phyloP scores from a whole-genome alignment of 1,140 invertebrate species.

The Listronotus oregonensis region DNA sequence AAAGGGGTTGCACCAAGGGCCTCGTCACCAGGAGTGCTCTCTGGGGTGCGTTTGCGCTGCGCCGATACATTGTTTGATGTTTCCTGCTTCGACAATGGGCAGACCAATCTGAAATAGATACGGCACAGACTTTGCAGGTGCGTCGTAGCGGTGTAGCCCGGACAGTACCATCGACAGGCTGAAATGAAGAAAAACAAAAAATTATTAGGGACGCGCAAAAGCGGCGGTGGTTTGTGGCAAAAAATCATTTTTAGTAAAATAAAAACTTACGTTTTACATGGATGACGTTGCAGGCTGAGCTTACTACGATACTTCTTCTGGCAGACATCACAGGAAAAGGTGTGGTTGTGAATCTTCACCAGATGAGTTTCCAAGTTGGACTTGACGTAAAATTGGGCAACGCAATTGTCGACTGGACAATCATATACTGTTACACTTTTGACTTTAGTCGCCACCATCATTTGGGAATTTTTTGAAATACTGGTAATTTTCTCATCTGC shows the following conservation, averaged over 20 bases:
- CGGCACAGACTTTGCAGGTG: not conserved
- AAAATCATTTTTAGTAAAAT: no score
- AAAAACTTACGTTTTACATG: slow-evolving; percentile 5
- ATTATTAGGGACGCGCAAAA: no score
- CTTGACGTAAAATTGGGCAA: not conserved
- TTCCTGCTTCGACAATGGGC: not conserved
- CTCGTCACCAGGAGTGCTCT: slow-evolving; percentile 1
- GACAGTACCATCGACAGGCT: not conserved
- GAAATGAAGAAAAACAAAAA: no score
- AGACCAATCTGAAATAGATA: slow-evolving; percentile 2
- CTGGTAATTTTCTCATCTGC: slow-evolving; percentile 1
- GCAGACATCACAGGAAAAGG: slow-evolving; percentile 1
- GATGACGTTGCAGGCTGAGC: not conserved
- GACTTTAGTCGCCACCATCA: not conserved
- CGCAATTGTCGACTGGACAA: not conserved
- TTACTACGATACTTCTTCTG: slow-evolving; percentile 1
- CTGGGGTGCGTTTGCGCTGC: not conserved
- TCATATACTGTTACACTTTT: not conserved
- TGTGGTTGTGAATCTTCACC: not conserved
- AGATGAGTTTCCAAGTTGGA: not conserved
- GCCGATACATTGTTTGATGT: slow-evolving; percentile 1
- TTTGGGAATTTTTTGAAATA: slow-evolving; percentile 1
- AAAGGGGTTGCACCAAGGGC: not conserved
- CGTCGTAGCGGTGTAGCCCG: slow-evolving; percentile 18
- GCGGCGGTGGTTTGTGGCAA: no score